Percentiles rank a stretch among this genome's conserved stretches.
Conservation (phyloP, 2,797 vertebrate genomes). For the Lutjanus argentimaculatus region DNA sequence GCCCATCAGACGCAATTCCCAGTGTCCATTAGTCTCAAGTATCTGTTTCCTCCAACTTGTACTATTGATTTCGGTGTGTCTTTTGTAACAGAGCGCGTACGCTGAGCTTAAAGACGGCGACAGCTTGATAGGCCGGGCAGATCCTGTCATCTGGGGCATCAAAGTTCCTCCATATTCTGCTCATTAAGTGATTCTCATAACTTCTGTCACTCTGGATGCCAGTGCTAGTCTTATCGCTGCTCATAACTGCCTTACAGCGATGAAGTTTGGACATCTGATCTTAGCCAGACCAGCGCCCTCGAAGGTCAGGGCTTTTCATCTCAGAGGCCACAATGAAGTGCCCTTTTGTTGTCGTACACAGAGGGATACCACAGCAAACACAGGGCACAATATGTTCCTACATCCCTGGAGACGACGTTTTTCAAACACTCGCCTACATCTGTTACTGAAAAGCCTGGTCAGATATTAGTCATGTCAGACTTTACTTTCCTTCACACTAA, state of each 20-base stretch:
- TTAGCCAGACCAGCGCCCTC: slow-evolving; percentile 43
- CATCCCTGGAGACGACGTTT: slow-evolving; percentile 12
- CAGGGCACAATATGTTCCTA: slow-evolving; percentile 30
- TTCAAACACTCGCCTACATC: slow-evolving; percentile 25
- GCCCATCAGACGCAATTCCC: slow-evolving; percentile 86
- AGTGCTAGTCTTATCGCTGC: slow-evolving; percentile 33
- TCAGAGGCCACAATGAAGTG: slow-evolving; percentile 51
- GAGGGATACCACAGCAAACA: slow-evolving; percentile 49
- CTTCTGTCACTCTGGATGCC: slow-evolving; percentile 50
- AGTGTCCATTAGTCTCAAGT: slow-evolving; percentile 93
- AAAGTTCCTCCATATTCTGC: slow-evolving; percentile 27
- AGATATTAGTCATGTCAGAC: neutral
- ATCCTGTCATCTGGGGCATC: slow-evolving; percentile 60
- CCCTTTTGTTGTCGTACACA: slow-evolving; percentile 65
- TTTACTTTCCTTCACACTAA: neutral
- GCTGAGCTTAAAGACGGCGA: slow-evolving; percentile 79
- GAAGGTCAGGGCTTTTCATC: slow-evolving; percentile 82
- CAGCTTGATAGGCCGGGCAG: slow-evolving; percentile 48
- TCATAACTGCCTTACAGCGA: slow-evolving; percentile 28
- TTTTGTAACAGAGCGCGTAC: slow-evolving; percentile 78
- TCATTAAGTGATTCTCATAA: slow-evolving; percentile 54
- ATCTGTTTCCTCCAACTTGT: slow-evolving; percentile 89
- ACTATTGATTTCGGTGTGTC: slow-evolving; percentile 88
- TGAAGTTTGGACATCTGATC: slow-evolving; percentile 34
- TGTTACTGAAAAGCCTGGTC: slow-evolving; percentile 25